Evolutionary conservation across 2,888 invertebrate genomes (phyloP), one percentile per base, ranked within the genome.

Genomic region (Drosophila multiciliata): DNA sequence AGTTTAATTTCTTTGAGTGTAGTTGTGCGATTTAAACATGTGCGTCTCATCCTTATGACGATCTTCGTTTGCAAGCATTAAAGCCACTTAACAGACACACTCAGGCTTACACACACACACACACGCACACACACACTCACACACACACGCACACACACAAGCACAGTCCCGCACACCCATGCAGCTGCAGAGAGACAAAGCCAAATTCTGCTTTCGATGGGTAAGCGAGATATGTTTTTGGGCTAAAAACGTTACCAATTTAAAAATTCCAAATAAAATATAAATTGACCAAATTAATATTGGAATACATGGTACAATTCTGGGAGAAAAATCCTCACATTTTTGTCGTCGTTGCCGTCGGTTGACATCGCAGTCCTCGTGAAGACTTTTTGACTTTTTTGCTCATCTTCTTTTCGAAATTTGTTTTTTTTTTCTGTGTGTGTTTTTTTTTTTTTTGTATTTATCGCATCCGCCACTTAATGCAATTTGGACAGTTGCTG

Each of bases 241-340:
- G 73, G 60, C 70, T 74, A 71, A 79, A 89, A 85, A 81, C 88
- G 85, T 91, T 87, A 90, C 92, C 92, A 92, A 92, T 92, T 92
- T 92, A 92, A 92, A 92, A 92, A 92, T 92, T 92, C 92, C 92
- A 91, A 92, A 91, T 92, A 92, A 92, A 92, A 92, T 92, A 92
- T 92, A 92, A 92, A 92, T 92, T 91, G 92, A 92, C 91, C 92
- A 92, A 92, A 92, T 92, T 92, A 92, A 92, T 92, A 92, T 92
- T 82, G 89, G 87, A 81, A 84, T 88, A 91, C 90, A 91, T 87
- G 90, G 84, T 88, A 92, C 92, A 92, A 92, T 92, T 92, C 92
- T 92, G 92, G 88, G 92, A 92, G 91, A 92, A 91, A 91, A 91
- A 92, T 92, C 88, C 87, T 87, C 82, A 85, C 86, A 88, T 89